These are phyloP conservation scores for Nephrotoma flavescens DNA, from an alignment of 2,888 invertebrate genomes.

Conservation along the genomic window DNA sequence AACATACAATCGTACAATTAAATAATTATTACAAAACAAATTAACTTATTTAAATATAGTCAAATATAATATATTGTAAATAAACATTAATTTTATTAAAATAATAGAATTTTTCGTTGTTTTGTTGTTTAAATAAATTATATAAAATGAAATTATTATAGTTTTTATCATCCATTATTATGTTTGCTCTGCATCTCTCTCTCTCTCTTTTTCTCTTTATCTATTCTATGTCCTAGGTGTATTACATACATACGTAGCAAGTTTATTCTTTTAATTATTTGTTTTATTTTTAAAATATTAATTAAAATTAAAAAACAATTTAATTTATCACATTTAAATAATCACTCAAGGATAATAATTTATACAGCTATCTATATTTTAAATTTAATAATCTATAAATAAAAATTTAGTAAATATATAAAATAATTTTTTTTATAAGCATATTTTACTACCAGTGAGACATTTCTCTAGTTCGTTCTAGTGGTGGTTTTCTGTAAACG, in stretches of 20 bases:
- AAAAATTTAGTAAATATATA: not conserved
- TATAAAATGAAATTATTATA: not conserved
- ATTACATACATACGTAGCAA: not conserved
- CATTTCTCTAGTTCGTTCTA: conserved; percentile 20
- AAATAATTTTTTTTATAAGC: not conserved
- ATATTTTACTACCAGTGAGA: not conserved
- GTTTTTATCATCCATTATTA: not conserved
- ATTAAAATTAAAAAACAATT: not conserved
- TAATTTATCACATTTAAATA: conserved; percentile 5
- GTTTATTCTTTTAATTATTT: not conserved
- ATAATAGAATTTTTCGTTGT: not conserved
- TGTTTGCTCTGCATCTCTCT: not conserved
- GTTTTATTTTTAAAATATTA: not conserved
- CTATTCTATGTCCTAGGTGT: not conserved
- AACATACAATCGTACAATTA: not conserved
- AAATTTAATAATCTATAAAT: not conserved
- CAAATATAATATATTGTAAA: not conserved
- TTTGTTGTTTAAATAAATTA: not conserved
- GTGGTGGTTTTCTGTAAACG: conserved; percentile 26
- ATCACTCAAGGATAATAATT: conserved; percentile 2
- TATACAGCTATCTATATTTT: not conserved
- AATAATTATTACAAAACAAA: not conserved
- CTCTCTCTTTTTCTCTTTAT: not conserved
- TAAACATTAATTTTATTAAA: not conserved
- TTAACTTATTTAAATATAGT: not conserved